Percentiles rank a stretch among this genome's conserved stretches.
Evolutionary conservation across 2,888 invertebrate genomes (phyloP).

Genomic region (Conistra vaccinii): DNA sequence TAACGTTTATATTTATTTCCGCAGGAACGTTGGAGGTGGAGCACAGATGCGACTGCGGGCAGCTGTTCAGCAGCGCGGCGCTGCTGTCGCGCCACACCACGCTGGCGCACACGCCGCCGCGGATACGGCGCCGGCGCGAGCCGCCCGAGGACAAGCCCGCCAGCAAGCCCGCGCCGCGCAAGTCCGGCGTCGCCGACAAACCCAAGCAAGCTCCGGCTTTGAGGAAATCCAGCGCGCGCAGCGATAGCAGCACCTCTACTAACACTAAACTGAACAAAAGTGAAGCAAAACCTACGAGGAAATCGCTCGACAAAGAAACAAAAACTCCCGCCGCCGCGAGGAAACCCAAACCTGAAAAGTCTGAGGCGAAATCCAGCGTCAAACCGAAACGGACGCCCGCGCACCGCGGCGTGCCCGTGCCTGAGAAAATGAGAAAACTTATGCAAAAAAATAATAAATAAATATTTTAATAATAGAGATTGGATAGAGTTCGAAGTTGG

Average conservation of each 20-base stretch:
- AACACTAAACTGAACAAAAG: constrained; percentile 56
- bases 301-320: constrained; percentile 69
- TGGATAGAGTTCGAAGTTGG: constrained; percentile 66
- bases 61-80: constrained; percentile 86
- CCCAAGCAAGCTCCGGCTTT: constrained; percentile 56
- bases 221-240: constrained; percentile 67
- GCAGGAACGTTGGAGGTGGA: constrained; percentile 78
- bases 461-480: constrained; percentile 64
- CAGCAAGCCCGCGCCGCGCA: constrained; percentile 46
- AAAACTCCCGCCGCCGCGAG: constrained; percentile 57
- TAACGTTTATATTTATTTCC: neutral
- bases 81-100: constrained; percentile 84
- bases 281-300: constrained; percentile 65
- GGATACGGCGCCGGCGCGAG: constrained; percentile 84
- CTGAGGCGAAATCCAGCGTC: constrained; percentile 59
- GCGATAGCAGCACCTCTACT: constrained; percentile 54
- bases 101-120: constrained; percentile 88
- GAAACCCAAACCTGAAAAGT: constrained; percentile 59
- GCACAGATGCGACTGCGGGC: constrained; percentile 90
- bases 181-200: constrained; percentile 55
- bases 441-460: constrained; percentile 77
- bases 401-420: constrained; percentile 84
- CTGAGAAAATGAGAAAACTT: constrained; percentile 82
- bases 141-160: constrained; percentile 69
- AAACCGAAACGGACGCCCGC: constrained; percentile 73